phyloP scores from a whole-genome alignment of 2,888 invertebrate species.

The Xanthia icteritia region DNA sequence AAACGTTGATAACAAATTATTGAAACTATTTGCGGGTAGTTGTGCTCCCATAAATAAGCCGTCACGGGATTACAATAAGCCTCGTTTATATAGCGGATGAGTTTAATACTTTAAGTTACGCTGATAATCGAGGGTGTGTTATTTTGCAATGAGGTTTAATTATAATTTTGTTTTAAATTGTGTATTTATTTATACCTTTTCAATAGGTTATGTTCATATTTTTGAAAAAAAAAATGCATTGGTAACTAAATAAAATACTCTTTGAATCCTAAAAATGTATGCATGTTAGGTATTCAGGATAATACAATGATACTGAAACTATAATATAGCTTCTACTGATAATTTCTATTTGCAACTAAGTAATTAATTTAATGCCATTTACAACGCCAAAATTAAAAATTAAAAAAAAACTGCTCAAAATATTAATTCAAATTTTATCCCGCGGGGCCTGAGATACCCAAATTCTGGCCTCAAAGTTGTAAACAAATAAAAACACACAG shows the following conservation, averaged over 20 bases:
- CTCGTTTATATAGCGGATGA: slow-evolving; percentile 58
- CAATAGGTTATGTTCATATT: too few relatives aligned
- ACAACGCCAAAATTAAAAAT: background rate
- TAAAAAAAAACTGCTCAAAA: slow-evolving; percentile 18
- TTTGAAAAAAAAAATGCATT: too few relatives aligned
- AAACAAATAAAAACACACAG: slow-evolving; percentile 64
- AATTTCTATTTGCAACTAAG: background rate
- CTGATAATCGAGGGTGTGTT: slow-evolving; percentile 38
- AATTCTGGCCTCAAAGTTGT: slow-evolving; percentile 42
- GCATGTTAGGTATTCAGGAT: too few relatives aligned
- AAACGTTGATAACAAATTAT: slow-evolving; percentile 54
- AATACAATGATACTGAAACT: too few relatives aligned
- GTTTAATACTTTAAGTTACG: slow-evolving; percentile 58
- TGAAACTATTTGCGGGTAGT: slow-evolving; percentile 61
- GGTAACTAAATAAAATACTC: too few relatives aligned
- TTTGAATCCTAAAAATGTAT: too few relatives aligned
- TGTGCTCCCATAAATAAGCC: slow-evolving; percentile 55
- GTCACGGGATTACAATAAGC: slow-evolving; percentile 58
- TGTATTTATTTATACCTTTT: too few relatives aligned
- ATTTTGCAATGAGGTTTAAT: slow-evolving; percentile 42
- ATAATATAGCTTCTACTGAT: too few relatives aligned
- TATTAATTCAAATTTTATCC: slow-evolving; percentile 23
- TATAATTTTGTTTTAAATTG: background rate
- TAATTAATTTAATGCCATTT: background rate
- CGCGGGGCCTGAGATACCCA: slow-evolving; percentile 12